Percentiles rank a stretch among this genome's conserved stretches.
Evolutionary conservation across 2,113 vertebrate species (phyloP).

Genomic region (Istiophorus platypterus): DNA sequence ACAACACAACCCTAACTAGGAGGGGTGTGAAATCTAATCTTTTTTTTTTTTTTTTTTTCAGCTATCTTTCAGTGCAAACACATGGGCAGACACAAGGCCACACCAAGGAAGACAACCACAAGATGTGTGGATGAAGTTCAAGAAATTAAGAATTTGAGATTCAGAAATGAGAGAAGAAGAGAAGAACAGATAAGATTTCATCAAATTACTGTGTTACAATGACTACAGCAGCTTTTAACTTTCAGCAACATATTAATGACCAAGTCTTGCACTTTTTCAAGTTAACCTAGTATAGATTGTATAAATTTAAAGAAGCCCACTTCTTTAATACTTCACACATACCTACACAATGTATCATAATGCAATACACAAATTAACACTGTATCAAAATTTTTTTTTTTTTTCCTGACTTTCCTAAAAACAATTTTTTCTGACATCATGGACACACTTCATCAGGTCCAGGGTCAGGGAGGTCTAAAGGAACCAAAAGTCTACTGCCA

Average conservation of each 20-base stretch:
- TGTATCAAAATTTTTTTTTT: background rate
- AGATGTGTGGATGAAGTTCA: too few species aligned
- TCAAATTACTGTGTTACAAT: too few species aligned
- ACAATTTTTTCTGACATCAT: too few species aligned
- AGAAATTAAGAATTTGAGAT: slow-evolving; percentile 41
- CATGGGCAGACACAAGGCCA: slow-evolving; percentile 14
- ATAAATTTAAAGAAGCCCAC: background rate
- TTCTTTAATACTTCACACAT: background rate
- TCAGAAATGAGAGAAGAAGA: too few species aligned
- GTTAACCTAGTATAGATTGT: background rate
- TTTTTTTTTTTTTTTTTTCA: slow-evolving; percentile 47
- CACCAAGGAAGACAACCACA: too few species aligned
- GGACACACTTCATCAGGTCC: too few species aligned
- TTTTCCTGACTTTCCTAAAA: background rate
- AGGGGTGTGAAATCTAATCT: slow-evolving; percentile 64
- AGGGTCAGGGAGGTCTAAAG: too few species aligned
- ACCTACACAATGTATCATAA: background rate
- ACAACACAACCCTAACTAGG: too few species aligned
- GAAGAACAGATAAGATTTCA: too few species aligned
- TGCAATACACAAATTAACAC: too few species aligned
- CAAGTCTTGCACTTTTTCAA: background rate
- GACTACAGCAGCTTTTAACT: too few species aligned
- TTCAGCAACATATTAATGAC: background rate
- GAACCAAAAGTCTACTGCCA: too few species aligned
- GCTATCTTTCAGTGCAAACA: slow-evolving; percentile 41